A percentile compares a stretch with the other conserved stretches of the same genome.
Conservation (phyloP, 2,888 invertebrate genomes). For the Mimas tiliae region DNA sequence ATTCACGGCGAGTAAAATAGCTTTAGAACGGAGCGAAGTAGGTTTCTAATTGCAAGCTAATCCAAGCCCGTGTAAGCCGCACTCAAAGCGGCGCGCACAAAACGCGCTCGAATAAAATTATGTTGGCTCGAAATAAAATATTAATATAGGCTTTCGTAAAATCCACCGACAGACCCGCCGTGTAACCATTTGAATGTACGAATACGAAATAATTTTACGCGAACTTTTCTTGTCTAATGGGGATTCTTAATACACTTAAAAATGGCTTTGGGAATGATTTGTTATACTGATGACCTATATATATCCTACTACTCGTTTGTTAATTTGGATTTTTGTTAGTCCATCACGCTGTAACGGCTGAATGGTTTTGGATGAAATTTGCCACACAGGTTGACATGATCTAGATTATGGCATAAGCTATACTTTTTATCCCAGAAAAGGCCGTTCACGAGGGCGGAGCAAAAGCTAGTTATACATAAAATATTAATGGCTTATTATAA, state of each 20-base stretch:
- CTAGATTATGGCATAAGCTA: too few relatives aligned
- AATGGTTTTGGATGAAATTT: too few relatives aligned
- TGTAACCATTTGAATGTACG: neutral
- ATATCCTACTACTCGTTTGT: too few relatives aligned
- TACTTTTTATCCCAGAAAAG: too few relatives aligned
- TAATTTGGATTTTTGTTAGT: too few relatives aligned
- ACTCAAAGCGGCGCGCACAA: conserved; percentile 11
- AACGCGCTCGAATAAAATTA: conserved; percentile 22
- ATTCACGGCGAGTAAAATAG: conserved; percentile 33
- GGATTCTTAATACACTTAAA: neutral
- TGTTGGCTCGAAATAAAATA: conserved; percentile 20
- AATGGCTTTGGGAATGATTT: neutral
- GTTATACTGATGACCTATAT: too few relatives aligned
- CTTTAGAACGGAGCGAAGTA: conserved; percentile 51
- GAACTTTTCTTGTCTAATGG: neutral
- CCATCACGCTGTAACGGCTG: too few relatives aligned
- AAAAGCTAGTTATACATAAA: too few relatives aligned
- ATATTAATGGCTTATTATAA: too few relatives aligned
- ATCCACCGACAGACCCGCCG: neutral
- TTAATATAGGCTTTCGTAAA: conserved; percentile 19
- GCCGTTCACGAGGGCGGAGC: too few relatives aligned
- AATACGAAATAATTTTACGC: too few relatives aligned
- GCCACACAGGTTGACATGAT: too few relatives aligned
- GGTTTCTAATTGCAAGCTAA: conserved; percentile 76
- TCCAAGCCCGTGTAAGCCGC: conserved; percentile 49